Conservation (phyloP, 2,888 invertebrate species). For the Leistus spinibarbis region DNA sequence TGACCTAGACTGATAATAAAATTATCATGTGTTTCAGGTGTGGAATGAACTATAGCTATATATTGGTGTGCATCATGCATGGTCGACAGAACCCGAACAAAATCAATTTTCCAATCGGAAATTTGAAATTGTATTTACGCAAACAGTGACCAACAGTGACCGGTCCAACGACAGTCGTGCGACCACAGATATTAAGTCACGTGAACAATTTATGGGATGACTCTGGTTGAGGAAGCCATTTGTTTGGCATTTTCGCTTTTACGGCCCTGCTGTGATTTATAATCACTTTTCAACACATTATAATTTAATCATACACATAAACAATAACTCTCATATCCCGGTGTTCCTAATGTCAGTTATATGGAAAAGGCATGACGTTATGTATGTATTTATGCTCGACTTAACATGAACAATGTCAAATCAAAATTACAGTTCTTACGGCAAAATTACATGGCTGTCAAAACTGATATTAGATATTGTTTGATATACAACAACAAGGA, state of each 20-base stretch:
- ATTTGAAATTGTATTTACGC: conserved; percentile 11
- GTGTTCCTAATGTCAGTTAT: background rate
- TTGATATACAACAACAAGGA: background rate
- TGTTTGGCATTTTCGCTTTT: background rate
- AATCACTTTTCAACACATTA: background rate
- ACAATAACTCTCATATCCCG: background rate
- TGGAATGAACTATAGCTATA: background rate
- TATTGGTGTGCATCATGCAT: background rate
- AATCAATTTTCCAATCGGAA: conserved; percentile 29
- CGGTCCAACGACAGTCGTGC: background rate
- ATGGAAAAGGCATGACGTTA: background rate
- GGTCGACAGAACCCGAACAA: background rate
- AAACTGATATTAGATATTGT: background rate
- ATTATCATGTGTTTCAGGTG: background rate
- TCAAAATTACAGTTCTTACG: background rate
- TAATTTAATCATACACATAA: background rate
- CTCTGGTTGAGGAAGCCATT: background rate
- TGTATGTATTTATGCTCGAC: background rate
- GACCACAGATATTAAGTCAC: background rate
- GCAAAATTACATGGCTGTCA: background rate
- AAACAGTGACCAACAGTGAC: conserved; percentile 9
- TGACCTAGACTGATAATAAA: too few relatives aligned
- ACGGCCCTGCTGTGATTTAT: background rate
- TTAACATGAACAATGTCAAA: background rate
- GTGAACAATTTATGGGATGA: background rate